Conservation (phyloP, 2,888 invertebrate species). For the Spialia ferax region DNA sequence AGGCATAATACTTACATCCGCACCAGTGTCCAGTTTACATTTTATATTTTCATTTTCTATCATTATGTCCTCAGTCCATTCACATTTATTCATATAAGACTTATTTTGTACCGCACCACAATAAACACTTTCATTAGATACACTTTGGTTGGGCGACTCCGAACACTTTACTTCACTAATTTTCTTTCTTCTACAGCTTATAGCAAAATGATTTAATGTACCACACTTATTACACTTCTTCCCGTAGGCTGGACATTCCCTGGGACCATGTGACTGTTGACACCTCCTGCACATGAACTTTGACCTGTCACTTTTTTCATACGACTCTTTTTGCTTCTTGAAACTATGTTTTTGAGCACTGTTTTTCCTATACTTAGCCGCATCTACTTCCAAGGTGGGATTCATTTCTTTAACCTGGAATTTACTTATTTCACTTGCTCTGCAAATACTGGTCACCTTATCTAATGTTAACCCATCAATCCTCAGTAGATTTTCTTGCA, state of each 20-base stretch:
- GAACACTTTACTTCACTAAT: neutral
- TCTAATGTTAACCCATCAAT: neutral
- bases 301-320: neutral
- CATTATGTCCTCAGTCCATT: neutral
- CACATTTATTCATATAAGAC: neutral
- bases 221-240: slow-evolving; percentile 2
- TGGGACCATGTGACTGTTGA: neutral
- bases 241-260: neutral
- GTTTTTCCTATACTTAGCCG: neutral
- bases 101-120: neutral
- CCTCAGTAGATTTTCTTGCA: neutral
- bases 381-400: neutral
- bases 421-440: neutral
- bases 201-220: neutral
- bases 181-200: slow-evolving; percentile 1
- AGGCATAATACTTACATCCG: neutral
- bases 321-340: neutral
- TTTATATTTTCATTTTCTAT: slow-evolving; percentile 2
- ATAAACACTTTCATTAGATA: neutral
- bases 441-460: neutral
- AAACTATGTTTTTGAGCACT: neutral
- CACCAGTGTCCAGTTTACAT: neutral
- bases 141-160: neutral
- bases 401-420: neutral
- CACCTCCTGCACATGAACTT: slow-evolving; percentile 1